These are phyloP conservation scores for Euschistus heros DNA, from an alignment of 1,140 invertebrate genomes.

Conservation along the genomic window DNA sequence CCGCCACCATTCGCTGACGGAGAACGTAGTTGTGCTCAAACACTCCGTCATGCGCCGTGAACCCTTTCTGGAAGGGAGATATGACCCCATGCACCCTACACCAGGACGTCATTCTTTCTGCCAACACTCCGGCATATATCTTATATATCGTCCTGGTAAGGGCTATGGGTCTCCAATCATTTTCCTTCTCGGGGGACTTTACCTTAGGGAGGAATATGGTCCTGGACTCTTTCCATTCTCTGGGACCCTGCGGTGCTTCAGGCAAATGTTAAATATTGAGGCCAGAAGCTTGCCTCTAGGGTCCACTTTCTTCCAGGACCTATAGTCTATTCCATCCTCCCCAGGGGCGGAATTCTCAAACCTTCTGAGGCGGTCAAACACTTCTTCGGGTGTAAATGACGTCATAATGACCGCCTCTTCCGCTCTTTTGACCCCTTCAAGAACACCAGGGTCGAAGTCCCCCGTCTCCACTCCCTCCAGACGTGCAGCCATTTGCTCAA, in stretches of 20 bases:
- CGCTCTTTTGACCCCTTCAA: neutral
- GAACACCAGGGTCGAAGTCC: neutral
- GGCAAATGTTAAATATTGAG: no score
- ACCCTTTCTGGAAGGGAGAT: neutral
- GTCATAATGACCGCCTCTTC: neutral
- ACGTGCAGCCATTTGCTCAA: no score
- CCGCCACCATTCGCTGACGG: neutral
- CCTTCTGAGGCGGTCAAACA: constrained; percentile 12
- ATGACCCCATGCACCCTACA: neutral
- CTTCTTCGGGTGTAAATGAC: constrained; percentile 16
- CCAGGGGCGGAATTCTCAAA: constrained; percentile 31
- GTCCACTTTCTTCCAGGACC: constrained; percentile 17
- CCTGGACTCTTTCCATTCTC: no score
- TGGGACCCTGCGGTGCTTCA: constrained; percentile 10
- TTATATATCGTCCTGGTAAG: constrained; percentile 34
- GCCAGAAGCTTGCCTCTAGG: constrained; percentile 19
- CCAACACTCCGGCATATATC: constrained; percentile 31
- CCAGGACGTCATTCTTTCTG: neutral
- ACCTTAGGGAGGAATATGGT: constrained; percentile 33
- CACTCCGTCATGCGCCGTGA: neutral
- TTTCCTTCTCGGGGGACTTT: constrained; percentile 32
- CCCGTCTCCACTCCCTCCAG: neutral
- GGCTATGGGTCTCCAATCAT: constrained; percentile 31
- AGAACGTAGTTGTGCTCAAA: neutral
- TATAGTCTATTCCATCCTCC: neutral